Base-by-base conservation (phyloP, 2,797 vertebrate genomes). In the Hybognathus amarus region DNA sequence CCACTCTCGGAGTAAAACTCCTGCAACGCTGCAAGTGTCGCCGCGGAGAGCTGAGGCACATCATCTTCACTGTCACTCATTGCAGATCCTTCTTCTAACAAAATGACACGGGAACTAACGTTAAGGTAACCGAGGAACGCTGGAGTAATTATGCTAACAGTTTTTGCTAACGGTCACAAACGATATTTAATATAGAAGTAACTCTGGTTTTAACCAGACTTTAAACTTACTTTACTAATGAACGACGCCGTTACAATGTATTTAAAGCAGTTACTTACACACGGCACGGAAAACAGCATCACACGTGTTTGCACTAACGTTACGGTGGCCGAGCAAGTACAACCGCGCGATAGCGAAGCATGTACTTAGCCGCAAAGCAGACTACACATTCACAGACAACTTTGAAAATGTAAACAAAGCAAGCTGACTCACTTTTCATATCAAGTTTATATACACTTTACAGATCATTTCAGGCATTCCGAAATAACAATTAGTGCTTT, bases 61-160 rank as follows among this genome's bases (percentile, higher is more conserved):
- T 95, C 95, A 0, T 96, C 96, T 1, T 97, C 95, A 22, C 94
- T 94, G 90, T 95, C 94, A 54, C 92, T 94, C 97, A 97, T 98
- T 77, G 22, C 10, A 17, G 68, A 27, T 8, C 7, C 52, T 33
- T 42, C 9, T 17, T n/a, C 5, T 42, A 1, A 30, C 12, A 74
- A n/a, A 30, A 22, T 11, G 18, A 84, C 9, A 45, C 9, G 42
- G 20, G 2, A 42, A 38, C 3, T 30, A 30, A 30, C 30, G 30
- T 30, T 2, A n/a, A n/a, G n/a, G n/a, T n/a, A n/a, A n/a, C n/a
- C 15, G 38, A 63, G 2, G 40, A 11, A 36, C 22, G 27, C 27
- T 67, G 7, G 20, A 67, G 42, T 20, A 36, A 12, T 4, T 7
- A 54, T 13, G 33, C 22, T 18, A 17, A 45, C 3, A 0, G 38